Evolutionary conservation across 2,888 invertebrate genomes (phyloP), one percentile per base, ranked within the genome.

Genomic region (Eurytoma californica): DNA sequence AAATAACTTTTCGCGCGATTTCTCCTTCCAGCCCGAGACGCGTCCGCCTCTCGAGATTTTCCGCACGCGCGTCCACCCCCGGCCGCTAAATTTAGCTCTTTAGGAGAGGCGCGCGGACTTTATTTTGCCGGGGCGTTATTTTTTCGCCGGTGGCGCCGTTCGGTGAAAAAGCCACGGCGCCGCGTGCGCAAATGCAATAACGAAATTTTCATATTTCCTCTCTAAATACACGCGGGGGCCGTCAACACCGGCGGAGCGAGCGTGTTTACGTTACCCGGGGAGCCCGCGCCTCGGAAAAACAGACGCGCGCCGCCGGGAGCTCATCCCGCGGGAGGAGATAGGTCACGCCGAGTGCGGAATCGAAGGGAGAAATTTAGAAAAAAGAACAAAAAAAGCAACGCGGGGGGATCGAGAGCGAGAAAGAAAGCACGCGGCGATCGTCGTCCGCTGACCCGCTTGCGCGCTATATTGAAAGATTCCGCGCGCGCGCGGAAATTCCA

Each of bases 1-100:
- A 79, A 79, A 79, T 79, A 75, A 75, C 75, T 75, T 79, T 72
- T 67, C 72, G 75, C 79, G 79, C 75, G 60, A 75, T 79, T 75
- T 70, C 75, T 67, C n/a, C 53, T 51, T 18, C 16, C 28, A n/a
- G 60, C n/a, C 12, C 5, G 12, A 24, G 5, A 7, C 63, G 39
- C 18, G 51, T 13, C 7, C 58, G 66, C 39, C 2, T 77, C 77
- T 72, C 61, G 61, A 73, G 63, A 78, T 69, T 73, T 57, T 57
- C 47, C 7, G 3, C 66, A 4, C 16, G 18, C 1, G 24, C n/a
- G 20, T 13, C 16, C 49, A 18, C 57, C n/a, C 14, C n/a, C 58
- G 61, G 24, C 70, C 14, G 60, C 74, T 79, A 79, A 79, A 79
- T 79, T 74, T 79, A 79, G 69, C 73, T 69, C 79, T 77, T 67